A percentile compares a stretch with the other conserved stretches of the same genome.
These are phyloP conservation scores for Gasterosteus aculeatus DNA, from an alignment of 2,113 vertebrate genomes.

Conservation along the genomic window DNA sequence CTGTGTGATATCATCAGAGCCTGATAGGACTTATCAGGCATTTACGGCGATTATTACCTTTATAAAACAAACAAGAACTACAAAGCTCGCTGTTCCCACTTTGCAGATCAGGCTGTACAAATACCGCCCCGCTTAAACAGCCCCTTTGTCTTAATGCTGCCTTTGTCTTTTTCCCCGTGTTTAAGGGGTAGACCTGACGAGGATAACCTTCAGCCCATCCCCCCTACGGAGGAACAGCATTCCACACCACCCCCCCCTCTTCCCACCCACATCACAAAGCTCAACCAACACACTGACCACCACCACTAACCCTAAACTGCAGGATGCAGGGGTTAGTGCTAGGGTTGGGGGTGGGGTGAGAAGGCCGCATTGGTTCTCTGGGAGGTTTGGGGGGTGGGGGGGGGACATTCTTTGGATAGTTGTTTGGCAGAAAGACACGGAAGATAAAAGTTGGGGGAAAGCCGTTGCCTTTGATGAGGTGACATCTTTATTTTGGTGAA, in stretches of 20 bases:
- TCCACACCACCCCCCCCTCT: slow-evolving; percentile 65
- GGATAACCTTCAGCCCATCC: slow-evolving; percentile 72
- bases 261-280: slow-evolving; percentile 78
- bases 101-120: neutral
- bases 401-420: slow-evolving; percentile 80
- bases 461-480: slow-evolving; percentile 29
- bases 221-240: slow-evolving; percentile 70
- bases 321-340: slow-evolving; percentile 69
- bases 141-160: slow-evolving; percentile 20
- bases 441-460: slow-evolving; percentile 57
- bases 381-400: slow-evolving; percentile 66
- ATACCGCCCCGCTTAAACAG: slow-evolving; percentile 12
- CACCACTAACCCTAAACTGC: slow-evolving; percentile 72
- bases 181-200: slow-evolving; percentile 72
- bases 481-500: neutral
- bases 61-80: slow-evolving; percentile 42
- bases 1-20: slow-evolving; percentile 39
- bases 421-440: slow-evolving; percentile 67
- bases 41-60: slow-evolving; percentile 46
- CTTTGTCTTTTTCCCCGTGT: slow-evolving; percentile 52
- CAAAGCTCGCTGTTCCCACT: slow-evolving; percentile 30
- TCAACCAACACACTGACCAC: slow-evolving; percentile 79
- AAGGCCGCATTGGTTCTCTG: slow-evolving; percentile 60
- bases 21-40: slow-evolving; percentile 53
- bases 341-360: slow-evolving; percentile 70